Conservation (phyloP, 2,113 vertebrate species). For the Scalopus aquaticus region DNA sequence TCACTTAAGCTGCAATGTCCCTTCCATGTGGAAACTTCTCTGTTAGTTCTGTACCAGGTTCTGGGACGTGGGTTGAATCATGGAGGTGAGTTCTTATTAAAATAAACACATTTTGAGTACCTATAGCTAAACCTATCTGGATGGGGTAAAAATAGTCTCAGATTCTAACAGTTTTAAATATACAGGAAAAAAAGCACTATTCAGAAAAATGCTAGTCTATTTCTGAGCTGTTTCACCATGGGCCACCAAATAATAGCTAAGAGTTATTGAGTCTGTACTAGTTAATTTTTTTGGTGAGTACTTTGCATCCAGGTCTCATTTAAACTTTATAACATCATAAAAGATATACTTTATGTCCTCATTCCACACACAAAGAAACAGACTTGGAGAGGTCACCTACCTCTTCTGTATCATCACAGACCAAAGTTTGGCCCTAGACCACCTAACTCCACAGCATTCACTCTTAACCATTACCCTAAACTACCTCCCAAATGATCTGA, state of each 20-base stretch:
- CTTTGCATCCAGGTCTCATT: not conserved
- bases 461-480: not conserved
- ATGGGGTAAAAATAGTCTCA: constrained; percentile 1
- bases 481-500: not conserved
- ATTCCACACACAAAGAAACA: not conserved
- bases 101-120: not conserved
- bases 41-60: not conserved
- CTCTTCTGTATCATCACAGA: not conserved
- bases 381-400: not conserved
- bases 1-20: not conserved
- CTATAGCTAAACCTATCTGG: not conserved
- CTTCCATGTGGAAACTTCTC: not conserved
- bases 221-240: not conserved
- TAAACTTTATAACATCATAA: not conserved
- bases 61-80: not conserved
- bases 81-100: not conserved
- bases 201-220: not conserved
- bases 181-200: not conserved
- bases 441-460: not conserved
- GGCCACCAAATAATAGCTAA: not conserved
- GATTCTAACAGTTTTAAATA: not conserved
- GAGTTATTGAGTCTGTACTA: not conserved
- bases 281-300: not conserved
- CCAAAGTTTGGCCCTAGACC: not conserved
- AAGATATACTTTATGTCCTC: not conserved